A percentile compares a stretch with the other conserved stretches of the same genome.
Evolutionary conservation across 2,113 vertebrate species (phyloP).

Genomic region (Hippocampus mohnikei): DNA sequence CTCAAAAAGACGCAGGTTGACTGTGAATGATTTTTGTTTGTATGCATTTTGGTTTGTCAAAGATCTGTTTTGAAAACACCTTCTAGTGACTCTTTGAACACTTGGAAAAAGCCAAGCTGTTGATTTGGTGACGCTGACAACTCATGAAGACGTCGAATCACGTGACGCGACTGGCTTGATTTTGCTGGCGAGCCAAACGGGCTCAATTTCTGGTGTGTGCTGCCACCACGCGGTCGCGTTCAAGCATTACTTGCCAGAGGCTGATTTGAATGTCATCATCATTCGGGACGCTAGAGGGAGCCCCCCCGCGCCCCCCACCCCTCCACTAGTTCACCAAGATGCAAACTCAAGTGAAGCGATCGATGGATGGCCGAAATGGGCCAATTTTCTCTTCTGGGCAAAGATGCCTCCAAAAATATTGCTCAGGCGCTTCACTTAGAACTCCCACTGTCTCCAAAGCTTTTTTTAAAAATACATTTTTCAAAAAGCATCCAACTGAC

Average conservation of each 20-base stretch:
- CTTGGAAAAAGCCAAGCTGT: no score
- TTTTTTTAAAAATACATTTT: no score
- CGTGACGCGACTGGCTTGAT: background rate
- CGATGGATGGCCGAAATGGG: background rate
- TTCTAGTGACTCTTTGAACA: no score
- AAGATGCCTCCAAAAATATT: background rate
- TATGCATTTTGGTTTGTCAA: no score
- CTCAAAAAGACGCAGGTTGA: no score
- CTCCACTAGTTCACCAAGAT: background rate
- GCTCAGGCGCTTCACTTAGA: no score
- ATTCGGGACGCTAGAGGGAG: conserved; percentile 34
- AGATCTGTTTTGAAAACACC: no score
- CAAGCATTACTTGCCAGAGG: background rate
- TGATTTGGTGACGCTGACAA: no score
- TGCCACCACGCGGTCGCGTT: conserved; percentile 44
- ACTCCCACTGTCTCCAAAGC: no score
- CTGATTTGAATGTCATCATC: background rate
- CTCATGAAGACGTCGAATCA: no score
- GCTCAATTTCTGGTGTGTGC: conserved; percentile 1
- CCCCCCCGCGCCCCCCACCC: background rate
- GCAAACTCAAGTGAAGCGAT: background rate
- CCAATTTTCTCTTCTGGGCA: background rate
- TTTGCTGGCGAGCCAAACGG: background rate
- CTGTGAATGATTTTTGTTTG: no score
- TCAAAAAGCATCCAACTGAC: no score